Conservation (phyloP, 2,797 vertebrate species). For the Megalops cyprinoides region DNA sequence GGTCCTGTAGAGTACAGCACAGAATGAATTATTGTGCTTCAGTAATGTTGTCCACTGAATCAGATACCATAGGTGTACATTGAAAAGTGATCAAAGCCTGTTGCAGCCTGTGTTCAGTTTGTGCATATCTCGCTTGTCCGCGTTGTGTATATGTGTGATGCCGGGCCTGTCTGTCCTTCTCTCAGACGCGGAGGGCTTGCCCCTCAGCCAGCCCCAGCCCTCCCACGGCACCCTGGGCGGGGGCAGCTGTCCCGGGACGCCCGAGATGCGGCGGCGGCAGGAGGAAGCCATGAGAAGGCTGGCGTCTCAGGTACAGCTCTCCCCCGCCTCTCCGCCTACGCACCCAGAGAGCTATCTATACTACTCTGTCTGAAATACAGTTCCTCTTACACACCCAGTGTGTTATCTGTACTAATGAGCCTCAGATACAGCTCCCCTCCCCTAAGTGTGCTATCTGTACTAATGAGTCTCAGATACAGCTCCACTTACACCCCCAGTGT, state of each 20-base stretch:
- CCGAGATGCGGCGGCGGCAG: slow-evolving; percentile 93
- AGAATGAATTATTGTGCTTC: no score
- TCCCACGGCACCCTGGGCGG: slow-evolving; percentile 87
- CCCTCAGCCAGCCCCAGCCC: slow-evolving; percentile 86
- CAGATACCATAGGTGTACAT: not conserved
- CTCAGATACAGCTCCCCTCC: not conserved
- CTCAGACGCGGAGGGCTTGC: slow-evolving; percentile 90
- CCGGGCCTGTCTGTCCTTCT: slow-evolving; percentile 38
- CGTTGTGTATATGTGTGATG: not conserved
- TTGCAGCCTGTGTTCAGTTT: not conserved
- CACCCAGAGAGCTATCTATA: not conserved
- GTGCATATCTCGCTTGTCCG: not conserved
- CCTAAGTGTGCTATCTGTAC: no score
- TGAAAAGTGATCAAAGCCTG: not conserved
- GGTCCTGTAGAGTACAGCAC: no score
- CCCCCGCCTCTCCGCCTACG: not conserved
- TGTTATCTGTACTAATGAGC: not conserved
- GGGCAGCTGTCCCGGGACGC: slow-evolving; percentile 96
- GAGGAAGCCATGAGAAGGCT: slow-evolving; percentile 93
- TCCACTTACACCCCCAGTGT: no score
- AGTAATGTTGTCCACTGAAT: no score
- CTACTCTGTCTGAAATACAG: not conserved
- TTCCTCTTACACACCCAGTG: not conserved
- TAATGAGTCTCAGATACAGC: no score
- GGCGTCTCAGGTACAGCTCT: slow-evolving; percentile 84